Evolutionary conservation across 2,888 invertebrate species (phyloP), one percentile per base, ranked within the genome.

Genomic region (Nesidiocoris tenuis): DNA sequence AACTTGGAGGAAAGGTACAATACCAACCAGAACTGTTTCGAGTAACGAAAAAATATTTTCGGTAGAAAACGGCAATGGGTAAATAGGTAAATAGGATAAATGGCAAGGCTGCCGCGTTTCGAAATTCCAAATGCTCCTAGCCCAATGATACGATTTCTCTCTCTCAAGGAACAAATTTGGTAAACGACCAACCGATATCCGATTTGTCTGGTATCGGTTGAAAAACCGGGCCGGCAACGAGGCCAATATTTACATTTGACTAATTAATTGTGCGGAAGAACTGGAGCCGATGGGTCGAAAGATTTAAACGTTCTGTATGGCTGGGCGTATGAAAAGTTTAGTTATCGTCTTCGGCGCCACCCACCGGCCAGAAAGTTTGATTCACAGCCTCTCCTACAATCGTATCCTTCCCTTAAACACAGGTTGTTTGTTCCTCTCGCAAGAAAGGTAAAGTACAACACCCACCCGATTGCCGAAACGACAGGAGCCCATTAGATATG

Each of bases 261-360:
- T 39, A 39, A 39, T 39, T 39, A 39, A 39, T 39, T 12, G 39
- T 7, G 39, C 39, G 39, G 39, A 39, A 39, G 39, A 39, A 39
- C 39, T 39, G 5, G 39, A 12, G 3, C 12, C 39, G 39, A 39
- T 39, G 5, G 39, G 39, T 12, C 39, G 3, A 12, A 12, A 39
- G 39, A 39, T 39, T 39, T 39, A 39, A 39, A 39, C 39, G 39
- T 3, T 39, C 39, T 12, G 39, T 3, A 39, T 39, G 12, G 39
- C 39, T 3, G 12, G 39, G 39, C 39, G 39, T 61, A 72, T 63
- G 72, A 72, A 72, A 72, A 39, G 72, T 72, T 72, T 72, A 72
- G 61, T 72, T 72, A 72, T 72, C 59, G 70, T 57, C 72, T 61
- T 25, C 21, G 63, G 72, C 61, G 63, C 72, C 72, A 72, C 72